Conservation (phyloP, 1,140 invertebrate genomes). For the Sminthurinus signatus region DNA sequence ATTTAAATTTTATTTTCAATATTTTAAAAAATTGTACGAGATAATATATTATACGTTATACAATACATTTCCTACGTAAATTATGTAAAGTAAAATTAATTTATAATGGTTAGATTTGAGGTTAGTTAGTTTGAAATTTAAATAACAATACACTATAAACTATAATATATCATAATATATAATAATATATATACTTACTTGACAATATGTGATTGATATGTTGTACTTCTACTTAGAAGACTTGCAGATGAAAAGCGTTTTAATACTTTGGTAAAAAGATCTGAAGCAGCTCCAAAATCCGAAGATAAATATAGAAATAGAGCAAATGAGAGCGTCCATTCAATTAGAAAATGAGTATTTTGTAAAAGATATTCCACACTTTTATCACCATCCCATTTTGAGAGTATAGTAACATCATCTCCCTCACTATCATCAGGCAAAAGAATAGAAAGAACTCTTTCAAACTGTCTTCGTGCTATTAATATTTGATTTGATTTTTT, state of each 20-base stretch:
- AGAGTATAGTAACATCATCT: neutral
- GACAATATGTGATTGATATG: slow-evolving; percentile 24
- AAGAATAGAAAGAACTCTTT: slow-evolving; percentile 18
- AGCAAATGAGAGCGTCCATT: slow-evolving; percentile 29
- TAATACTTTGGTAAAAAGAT: slow-evolving; percentile 24
- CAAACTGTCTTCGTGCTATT: slow-evolving; percentile 31
- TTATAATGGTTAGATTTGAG: too few relatives aligned
- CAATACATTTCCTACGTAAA: too few relatives aligned
- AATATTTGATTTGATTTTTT: slow-evolving; percentile 17
- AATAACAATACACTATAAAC: too few relatives aligned
- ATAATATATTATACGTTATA: too few relatives aligned
- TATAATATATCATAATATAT: too few relatives aligned
- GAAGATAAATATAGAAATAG: slow-evolving; percentile 31
- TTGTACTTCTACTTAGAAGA: slow-evolving; percentile 17
- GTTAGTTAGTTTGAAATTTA: too few relatives aligned
- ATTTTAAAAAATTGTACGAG: too few relatives aligned
- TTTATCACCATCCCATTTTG: slow-evolving; percentile 28
- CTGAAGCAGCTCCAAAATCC: slow-evolving; percentile 12
- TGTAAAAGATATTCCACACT: slow-evolving; percentile 32
- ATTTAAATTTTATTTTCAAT: too few relatives aligned
- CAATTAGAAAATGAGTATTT: slow-evolving; percentile 28
- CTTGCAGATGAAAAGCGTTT: neutral
- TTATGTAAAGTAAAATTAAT: too few relatives aligned
- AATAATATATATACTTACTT: slow-evolving; percentile 31
- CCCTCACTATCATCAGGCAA: neutral